phyloP scores from a whole-genome alignment of 2,113 vertebrate genomes.

The Chaetodon auriga region DNA sequence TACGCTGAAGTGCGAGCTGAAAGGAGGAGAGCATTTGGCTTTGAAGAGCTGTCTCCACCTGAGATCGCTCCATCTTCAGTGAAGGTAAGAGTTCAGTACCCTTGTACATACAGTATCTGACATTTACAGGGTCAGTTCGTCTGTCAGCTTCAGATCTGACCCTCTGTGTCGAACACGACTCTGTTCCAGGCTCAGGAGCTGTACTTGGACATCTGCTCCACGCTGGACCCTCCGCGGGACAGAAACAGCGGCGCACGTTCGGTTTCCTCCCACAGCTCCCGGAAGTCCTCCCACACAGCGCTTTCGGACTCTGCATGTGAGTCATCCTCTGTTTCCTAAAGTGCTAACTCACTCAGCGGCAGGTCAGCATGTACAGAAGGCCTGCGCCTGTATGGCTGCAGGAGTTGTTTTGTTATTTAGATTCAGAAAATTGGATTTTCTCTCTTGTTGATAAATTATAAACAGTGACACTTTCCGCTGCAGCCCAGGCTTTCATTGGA shows the following conservation, averaged over 20 bases:
- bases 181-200: conserved; percentile 83
- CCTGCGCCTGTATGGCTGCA: conserved; percentile 3
- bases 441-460: neutral
- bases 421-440: neutral
- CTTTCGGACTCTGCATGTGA: conserved; percentile 87
- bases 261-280: conserved; percentile 85
- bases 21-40: conserved; percentile 88
- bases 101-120: neutral
- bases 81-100: conserved; percentile 82
- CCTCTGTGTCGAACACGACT: conserved; percentile 3
- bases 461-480: neutral
- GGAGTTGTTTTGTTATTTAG: neutral
- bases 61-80: conserved; percentile 88
- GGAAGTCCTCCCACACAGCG: conserved; percentile 83
- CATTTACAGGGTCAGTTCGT: conserved; percentile 3
- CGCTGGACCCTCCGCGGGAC: conserved; percentile 78
- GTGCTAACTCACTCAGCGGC: conserved; percentile 53
- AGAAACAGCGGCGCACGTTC: conserved; percentile 82
- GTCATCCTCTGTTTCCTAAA: conserved; percentile 72
- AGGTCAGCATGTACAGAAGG: conserved; percentile 31
- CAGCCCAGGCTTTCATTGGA: neutral
- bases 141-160: neutral
- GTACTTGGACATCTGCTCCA: conserved; percentile 82
- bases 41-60: conserved; percentile 88
- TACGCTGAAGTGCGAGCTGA: conserved; percentile 92